A percentile compares a stretch with the other conserved stretches of the same genome.
phyloP scores from a whole-genome alignment of 2,113 vertebrate genomes.

The Eleginops maclovinus region DNA sequence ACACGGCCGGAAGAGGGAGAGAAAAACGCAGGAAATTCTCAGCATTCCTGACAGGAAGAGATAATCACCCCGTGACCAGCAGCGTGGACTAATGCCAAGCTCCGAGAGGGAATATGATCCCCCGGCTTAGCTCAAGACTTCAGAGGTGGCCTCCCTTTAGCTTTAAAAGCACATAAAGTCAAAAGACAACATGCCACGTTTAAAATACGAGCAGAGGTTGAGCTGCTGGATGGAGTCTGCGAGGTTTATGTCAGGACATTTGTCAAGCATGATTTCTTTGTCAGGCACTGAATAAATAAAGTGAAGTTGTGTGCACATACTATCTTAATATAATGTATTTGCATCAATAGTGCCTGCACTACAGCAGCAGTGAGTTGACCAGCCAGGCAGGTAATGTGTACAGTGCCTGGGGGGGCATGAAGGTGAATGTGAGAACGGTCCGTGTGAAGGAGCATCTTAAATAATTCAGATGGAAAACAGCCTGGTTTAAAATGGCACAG shows the following conservation, averaged over 20 bases:
- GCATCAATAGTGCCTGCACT: background rate
- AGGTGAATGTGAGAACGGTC: slow-evolving; percentile 67
- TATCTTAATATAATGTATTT: background rate
- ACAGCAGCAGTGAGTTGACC: slow-evolving; percentile 39
- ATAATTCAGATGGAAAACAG: slow-evolving; percentile 82
- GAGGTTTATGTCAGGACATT: slow-evolving; percentile 19
- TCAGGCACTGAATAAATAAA: too few species aligned
- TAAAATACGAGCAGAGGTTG: slow-evolving; percentile 19
- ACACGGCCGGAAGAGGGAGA: slow-evolving; percentile 72
- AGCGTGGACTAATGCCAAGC: slow-evolving; percentile 67
- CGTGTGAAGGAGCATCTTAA: slow-evolving; percentile 62
- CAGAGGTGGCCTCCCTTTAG: slow-evolving; percentile 49
- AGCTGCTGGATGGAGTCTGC: slow-evolving; percentile 16
- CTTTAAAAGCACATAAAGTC: slow-evolving; percentile 43
- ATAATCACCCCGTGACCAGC: slow-evolving; percentile 81
- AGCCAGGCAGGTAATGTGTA: slow-evolving; percentile 62
- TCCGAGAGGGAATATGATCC: slow-evolving; percentile 64
- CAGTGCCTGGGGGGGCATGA: slow-evolving; percentile 41
- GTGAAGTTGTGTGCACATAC: background rate
- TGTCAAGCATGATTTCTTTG: too few species aligned
- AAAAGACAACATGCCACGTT: slow-evolving; percentile 43
- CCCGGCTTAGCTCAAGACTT: slow-evolving; percentile 46
- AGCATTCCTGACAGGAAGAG: slow-evolving; percentile 86
- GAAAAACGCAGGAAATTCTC: slow-evolving; percentile 84
- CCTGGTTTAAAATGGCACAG: slow-evolving; percentile 58